Base-by-base conservation (phyloP, 2,888 invertebrate species). In the Yponomeuta malinellus region DNA sequence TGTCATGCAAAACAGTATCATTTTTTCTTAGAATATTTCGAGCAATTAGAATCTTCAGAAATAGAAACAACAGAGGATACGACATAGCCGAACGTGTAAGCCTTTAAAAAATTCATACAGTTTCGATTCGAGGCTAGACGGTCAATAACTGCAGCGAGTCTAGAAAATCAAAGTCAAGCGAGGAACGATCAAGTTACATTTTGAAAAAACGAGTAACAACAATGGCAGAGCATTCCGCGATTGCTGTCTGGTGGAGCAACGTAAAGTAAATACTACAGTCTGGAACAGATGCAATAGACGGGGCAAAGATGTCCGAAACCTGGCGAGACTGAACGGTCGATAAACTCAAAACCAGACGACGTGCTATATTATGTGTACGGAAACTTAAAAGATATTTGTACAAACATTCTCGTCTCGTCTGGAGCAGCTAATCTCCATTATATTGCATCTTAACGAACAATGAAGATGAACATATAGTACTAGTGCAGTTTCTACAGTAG, bases 321-420 rank as follows among this genome's bases (percentile, higher is more conserved):
- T 74, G 73, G 71, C 79, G 75, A 79, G 83, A 84, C 83, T 77
- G 74, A 79, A 83, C 87, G 89, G 87, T 91, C 90, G 85, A 89
- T 90, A 89, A 88, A 85, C 86, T 79, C 82, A 33, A 33, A 43
- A 63, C 63, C 48, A 70, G 63, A 64, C 70, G 8, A 37, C 48
- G n/a, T 43, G 12, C 43, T 67, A 67, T 33, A 67, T 59, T 59
- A 59, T 59, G 52, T 12, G 65, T 43, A 37, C 67, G 29, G 67
- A 48, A 59, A 12, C 52, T 59, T 15, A 15, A 59, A 59, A 15
- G 48, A 67, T 31, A 33, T 31, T 65, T 15, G 31, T 12, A 33
- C 33, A 65, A 65, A 65, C 65, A 65, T 64, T 64, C 2, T 29
- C 12, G 33, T 31, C 33, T 5, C 31, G 65, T 65, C 65, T 65